phyloP scores from a whole-genome alignment of 2,113 vertebrate species.

The crab-eating macaque (Macaca fascicularis) region T2T-MFA8v1.1 NC_088379.1:151407501-151408000 shows the following conservation, averaged over 20 bases:
- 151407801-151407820: background rate
- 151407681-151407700: background rate
- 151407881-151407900: background rate
- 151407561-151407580: background rate
- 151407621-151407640: background rate
- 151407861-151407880: background rate
- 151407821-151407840: background rate
- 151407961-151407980: background rate
- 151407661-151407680: background rate
- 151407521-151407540: background rate
- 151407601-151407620: background rate
- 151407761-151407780: background rate
- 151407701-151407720: background rate
- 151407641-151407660: background rate
- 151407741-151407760: background rate
- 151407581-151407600: background rate
- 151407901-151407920: background rate
- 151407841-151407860: background rate
- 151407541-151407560: background rate
- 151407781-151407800: background rate
- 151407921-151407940: background rate
- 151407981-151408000: background rate
- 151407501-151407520: background rate
- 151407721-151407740: background rate
- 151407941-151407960: background rate